Conservation (phyloP, 2,113 vertebrate species). For the Heterocephalus glaber region DNA sequence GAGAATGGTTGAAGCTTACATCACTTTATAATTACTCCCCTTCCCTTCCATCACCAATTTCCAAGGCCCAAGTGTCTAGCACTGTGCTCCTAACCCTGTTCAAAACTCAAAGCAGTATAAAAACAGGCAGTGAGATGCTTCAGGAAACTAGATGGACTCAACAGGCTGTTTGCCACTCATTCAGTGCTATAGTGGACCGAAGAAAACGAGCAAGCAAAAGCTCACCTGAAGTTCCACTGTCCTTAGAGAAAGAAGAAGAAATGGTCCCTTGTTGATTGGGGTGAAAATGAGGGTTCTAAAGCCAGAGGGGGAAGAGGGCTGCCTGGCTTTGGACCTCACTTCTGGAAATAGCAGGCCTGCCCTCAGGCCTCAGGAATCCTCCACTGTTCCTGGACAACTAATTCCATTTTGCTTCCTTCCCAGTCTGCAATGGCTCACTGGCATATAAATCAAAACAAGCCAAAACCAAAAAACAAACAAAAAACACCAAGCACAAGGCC, state of each 20-base stretch:
- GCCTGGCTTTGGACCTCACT: neutral
- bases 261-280: neutral
- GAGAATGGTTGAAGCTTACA: neutral
- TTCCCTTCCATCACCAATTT: neutral
- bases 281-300: neutral
- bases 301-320: neutral
- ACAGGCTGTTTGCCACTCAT: neutral
- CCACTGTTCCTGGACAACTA: neutral
- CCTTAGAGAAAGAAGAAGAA: neutral
- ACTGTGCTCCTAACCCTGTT: neutral
- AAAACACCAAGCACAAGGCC: neutral
- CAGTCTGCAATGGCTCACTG: neutral
- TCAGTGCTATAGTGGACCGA: neutral
- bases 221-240: neutral
- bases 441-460: neutral
- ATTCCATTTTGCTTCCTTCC: slow-evolving; percentile 17
- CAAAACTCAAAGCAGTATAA: neutral
- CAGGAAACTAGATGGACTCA: neutral
- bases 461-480: neutral
- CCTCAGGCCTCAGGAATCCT: neutral
- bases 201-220: neutral
- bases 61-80: neutral
- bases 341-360: neutral
- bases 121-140: neutral
- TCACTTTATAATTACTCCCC: neutral